phyloP scores from a whole-genome alignment of 2,113 vertebrate species.

The Tupaia chinensis region DNA sequence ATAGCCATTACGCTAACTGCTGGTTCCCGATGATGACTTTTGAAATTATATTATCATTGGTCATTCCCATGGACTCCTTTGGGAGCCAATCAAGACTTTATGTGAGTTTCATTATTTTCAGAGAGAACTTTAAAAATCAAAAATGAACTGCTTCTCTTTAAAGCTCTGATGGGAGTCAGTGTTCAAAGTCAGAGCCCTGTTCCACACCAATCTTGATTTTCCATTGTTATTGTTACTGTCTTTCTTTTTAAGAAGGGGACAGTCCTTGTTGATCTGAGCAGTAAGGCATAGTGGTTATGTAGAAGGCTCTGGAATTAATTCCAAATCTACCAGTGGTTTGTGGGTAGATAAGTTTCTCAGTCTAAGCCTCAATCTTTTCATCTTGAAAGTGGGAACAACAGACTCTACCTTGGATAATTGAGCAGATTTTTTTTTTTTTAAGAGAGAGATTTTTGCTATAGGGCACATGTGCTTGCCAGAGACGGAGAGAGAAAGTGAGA shows the following conservation, averaged over 20 bases:
- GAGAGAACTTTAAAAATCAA: constrained; percentile 50
- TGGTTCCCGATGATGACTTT: background rate
- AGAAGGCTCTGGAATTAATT: background rate
- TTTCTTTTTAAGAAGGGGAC: background rate
- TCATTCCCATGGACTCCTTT: background rate
- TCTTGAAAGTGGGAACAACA: background rate
- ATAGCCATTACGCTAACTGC: too few relatives aligned
- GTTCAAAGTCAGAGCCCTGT: background rate
- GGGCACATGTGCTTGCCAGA: too few relatives aligned
- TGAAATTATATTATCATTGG: constrained; percentile 4
- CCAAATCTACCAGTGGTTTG: background rate
- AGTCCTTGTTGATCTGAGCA: background rate
- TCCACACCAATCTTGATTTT: background rate
- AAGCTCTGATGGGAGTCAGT: background rate
- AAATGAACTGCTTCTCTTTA: constrained; percentile 10
- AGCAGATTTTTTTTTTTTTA: too few relatives aligned
- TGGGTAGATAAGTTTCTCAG: background rate
- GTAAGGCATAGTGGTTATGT: background rate
- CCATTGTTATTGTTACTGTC: background rate
- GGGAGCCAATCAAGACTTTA: background rate
- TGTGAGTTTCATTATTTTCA: constrained; percentile 17
- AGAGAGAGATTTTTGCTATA: too few relatives aligned
- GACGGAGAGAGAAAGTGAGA: too few relatives aligned
- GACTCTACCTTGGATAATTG: background rate
- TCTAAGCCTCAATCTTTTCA: background rate